A percentile compares a stretch with the other conserved stretches of the same genome.
These are phyloP conservation scores for Fissipunctia ypsillon DNA, from an alignment of 2,888 invertebrate genomes.

Conservation along the genomic window DNA sequence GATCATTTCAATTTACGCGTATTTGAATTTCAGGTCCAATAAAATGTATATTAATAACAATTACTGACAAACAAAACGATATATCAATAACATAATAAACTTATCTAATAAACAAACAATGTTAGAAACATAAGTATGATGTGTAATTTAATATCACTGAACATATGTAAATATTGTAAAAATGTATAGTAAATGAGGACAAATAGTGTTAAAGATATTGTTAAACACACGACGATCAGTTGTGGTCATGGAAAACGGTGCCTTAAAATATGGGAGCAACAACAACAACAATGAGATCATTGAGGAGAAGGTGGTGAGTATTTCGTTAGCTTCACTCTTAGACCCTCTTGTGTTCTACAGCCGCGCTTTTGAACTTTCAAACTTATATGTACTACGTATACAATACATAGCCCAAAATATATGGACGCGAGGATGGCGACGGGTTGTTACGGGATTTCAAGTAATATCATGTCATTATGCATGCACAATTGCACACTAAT, in stretches of 20 bases:
- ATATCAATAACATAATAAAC: slow-evolving; percentile 55
- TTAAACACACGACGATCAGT: slow-evolving; percentile 83
- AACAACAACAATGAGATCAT: slow-evolving; percentile 89
- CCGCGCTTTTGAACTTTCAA: slow-evolving; percentile 25
- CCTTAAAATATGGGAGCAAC: slow-evolving; percentile 91
- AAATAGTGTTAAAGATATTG: slow-evolving; percentile 75
- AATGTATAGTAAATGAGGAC: slow-evolving; percentile 74
- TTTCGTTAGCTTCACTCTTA: slow-evolving; percentile 50
- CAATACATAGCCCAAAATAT: slow-evolving; percentile 5
- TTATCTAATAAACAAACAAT: slow-evolving; percentile 38
- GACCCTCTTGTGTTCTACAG: slow-evolving; percentile 25
- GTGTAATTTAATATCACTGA: slow-evolving; percentile 61
- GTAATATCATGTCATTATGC: neutral
- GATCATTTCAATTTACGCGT: neutral
- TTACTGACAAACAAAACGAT: slow-evolving; percentile 47
- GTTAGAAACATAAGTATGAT: slow-evolving; percentile 58
- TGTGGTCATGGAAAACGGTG: slow-evolving; percentile 91
- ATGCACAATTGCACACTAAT: slow-evolving; percentile 5
- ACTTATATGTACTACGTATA: neutral
- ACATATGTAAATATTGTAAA: slow-evolving; percentile 62
- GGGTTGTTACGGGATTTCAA: neutral
- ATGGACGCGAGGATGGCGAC: neutral
- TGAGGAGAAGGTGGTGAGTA: slow-evolving; percentile 89
- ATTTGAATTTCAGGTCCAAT: slow-evolving; percentile 54
- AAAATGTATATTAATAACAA: slow-evolving; percentile 27